phyloP scores from a whole-genome alignment of 2,888 invertebrate species.

The Epistrophe grossulariae region DNA sequence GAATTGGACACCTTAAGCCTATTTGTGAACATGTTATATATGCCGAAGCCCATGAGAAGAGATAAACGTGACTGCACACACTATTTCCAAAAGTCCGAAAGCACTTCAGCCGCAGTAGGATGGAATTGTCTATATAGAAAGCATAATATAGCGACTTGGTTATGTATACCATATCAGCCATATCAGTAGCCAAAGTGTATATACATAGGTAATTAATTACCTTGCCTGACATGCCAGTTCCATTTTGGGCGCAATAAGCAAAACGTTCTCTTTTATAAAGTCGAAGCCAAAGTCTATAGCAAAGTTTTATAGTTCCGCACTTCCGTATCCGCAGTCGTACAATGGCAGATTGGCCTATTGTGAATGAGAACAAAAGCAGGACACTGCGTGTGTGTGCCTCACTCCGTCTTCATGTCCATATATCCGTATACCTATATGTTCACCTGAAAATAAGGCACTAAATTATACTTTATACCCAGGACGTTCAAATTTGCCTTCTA shows the following conservation, averaged over 20 bases:
- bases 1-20: constrained; percentile 53
- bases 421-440: not conserved
- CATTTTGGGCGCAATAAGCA: constrained; percentile 44
- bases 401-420: not conserved
- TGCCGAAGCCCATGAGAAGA: constrained; percentile 36
- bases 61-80: constrained; percentile 56
- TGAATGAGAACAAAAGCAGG: constrained; percentile 55
- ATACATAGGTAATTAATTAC: constrained; percentile 63
- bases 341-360: constrained; percentile 57
- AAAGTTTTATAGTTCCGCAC: not conserved
- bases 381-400: constrained; percentile 48
- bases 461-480: constrained; percentile 62
- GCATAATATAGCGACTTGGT: not conserved
- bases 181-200: constrained; percentile 31
- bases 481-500: constrained; percentile 40
- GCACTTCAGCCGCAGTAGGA: not conserved
- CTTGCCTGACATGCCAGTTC: constrained; percentile 35
- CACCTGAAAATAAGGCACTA: constrained; percentile 63
- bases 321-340: constrained; percentile 1
- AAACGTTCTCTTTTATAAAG: constrained; percentile 37
- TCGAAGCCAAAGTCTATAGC: constrained; percentile 9
- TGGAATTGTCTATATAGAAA: not conserved
- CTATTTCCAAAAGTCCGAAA: constrained; percentile 8
- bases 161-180: too few species aligned
- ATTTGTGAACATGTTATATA: constrained; percentile 58